Base-by-base conservation (phyloP, 2,888 invertebrate genomes). In the Brachypterus glaber region DNA sequence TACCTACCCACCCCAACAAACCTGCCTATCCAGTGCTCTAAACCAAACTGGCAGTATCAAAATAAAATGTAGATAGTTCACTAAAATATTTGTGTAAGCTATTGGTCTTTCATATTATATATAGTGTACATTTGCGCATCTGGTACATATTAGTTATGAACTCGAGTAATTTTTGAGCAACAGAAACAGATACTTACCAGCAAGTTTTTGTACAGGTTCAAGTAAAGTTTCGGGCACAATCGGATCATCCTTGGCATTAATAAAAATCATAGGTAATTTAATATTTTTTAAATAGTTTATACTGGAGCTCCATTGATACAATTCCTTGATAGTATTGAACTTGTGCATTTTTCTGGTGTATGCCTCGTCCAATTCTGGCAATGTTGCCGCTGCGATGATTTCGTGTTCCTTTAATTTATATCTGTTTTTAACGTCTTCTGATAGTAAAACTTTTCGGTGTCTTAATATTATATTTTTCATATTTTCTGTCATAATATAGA, bases 401-500 rank as follows among this genome's bases (percentile, higher is more conserved):
- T 81, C 81, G 33, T 80, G 77, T 63, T 90, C 89, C 54, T 82
- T 82, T 33, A 89, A 69, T 46, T 73, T 71, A 59, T 74, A 77
- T 39, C 74, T 72, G 37, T 68, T 70, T 60, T 80, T 82, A 12
- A 82, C 73, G 30, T 87, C 84, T 29, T 82, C 78, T 13, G 78
- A 78, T 32, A 92, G 69, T 36, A 92, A 66, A 40, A 79, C 74
- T 47, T 79, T 73, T 53, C 85, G 80, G 66, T 93, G 90, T 35
- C 82, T 74, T n/a, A 87, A 72, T 48, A 95, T 83, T 41, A 93
- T 81, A 57, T 79, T 81, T 50, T 88, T 86, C 63, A 92, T 81
- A 63, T 90, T 89, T 62, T 90, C 89, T 0, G 92, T 91, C 85
- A 95, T 92, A 41, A 88, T 79, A 66, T 88, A 92, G 40, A 91